phyloP scores from a whole-genome alignment of 2,113 vertebrate genomes.

The Callocephalon fimbriatum region DNA sequence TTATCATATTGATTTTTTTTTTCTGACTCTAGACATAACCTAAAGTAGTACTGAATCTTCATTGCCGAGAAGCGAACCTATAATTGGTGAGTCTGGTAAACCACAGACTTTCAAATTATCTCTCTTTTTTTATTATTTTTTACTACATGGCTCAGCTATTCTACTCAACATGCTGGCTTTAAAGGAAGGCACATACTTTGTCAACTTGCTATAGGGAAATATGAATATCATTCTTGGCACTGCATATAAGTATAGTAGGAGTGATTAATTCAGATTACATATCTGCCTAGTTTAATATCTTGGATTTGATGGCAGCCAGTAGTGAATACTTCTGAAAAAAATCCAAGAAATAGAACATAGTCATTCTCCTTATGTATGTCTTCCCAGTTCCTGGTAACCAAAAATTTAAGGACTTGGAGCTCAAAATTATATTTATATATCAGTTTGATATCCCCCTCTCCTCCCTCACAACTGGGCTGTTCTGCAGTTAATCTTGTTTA shows the following conservation, averaged over 20 bases:
- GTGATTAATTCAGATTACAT: not conserved
- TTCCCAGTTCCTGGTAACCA: not conserved
- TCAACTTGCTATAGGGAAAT: not conserved
- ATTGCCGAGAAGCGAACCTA: not conserved
- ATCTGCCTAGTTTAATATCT: not conserved
- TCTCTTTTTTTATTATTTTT: not conserved
- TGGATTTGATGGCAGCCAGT: not conserved
- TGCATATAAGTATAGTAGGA: not conserved
- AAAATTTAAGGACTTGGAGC: not conserved
- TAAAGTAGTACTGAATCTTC: not conserved
- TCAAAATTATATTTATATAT: not conserved
- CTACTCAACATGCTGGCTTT: not conserved
- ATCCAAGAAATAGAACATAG: not conserved
- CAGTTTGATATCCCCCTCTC: not conserved
- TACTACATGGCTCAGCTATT: not conserved
- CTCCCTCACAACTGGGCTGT: not conserved
- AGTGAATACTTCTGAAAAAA: not conserved
- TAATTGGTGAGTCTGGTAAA: not conserved
- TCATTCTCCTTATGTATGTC: accelerated
- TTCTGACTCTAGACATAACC: not conserved
- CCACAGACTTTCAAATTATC: not conserved
- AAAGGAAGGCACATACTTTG: not conserved
- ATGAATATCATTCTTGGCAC: not conserved
- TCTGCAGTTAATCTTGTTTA: not conserved
- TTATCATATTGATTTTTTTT: not conserved